Percentiles rank a stretch among this genome's conserved stretches.
phyloP scores from a whole-genome alignment of 35 echinoderm and acorn worm species.

The Hemicentrotus pulcherrimus region DNA sequence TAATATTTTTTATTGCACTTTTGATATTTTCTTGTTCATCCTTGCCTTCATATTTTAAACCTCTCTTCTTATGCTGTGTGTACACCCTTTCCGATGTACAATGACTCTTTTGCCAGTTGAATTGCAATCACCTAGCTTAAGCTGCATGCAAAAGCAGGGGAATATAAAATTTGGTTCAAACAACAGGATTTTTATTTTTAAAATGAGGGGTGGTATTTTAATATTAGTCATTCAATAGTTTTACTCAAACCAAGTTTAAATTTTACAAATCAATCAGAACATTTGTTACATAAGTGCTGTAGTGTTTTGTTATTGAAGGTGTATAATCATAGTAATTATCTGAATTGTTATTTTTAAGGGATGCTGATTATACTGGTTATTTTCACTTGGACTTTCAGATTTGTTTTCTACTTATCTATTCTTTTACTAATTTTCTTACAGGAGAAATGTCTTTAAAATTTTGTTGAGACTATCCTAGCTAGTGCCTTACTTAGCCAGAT shows the following conservation, averaged over 20 bases:
- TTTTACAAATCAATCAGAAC: neutral
- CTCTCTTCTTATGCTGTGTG: no score
- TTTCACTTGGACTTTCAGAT: neutral
- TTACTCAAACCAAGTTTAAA: no score
- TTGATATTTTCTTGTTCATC: no score
- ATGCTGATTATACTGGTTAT: neutral
- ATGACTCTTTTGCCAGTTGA: no score
- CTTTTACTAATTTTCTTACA: neutral
- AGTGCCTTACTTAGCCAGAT: constrained; percentile 1
- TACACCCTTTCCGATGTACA: no score
- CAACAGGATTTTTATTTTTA: neutral
- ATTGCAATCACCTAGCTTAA: no score
- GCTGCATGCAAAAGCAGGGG: no score
- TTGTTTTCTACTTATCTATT: neutral
- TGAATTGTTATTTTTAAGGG: neutral
- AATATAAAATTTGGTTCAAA: neutral
- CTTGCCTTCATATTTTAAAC: no score
- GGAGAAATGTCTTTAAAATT: neutral
- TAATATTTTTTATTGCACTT: no score
- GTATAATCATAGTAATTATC: neutral
- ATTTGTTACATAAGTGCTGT: neutral
- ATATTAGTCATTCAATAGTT: neutral
- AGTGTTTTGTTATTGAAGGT: neutral
- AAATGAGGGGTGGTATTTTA: neutral
- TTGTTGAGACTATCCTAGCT: neutral